A percentile compares a stretch with the other conserved stretches of the same genome.
phyloP scores from a whole-genome alignment of 2,888 invertebrate genomes.

The Piscicola geometra region DNA sequence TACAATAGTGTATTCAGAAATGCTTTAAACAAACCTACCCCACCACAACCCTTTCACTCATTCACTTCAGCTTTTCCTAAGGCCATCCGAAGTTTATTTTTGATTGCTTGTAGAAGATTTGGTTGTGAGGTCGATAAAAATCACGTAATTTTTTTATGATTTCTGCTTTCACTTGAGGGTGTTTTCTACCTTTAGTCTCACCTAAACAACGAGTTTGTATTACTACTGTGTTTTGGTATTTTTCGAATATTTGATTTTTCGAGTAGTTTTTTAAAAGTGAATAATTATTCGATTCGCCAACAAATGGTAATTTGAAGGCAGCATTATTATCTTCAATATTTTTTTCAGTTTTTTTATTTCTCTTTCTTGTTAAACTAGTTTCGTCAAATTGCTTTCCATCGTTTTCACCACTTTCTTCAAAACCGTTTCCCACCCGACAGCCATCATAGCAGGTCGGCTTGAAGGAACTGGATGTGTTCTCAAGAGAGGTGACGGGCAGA shows the following conservation, averaged over 20 bases:
- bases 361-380: too few species aligned
- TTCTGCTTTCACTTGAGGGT: slow-evolving; percentile 75
- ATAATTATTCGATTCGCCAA: background rate
- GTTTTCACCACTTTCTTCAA: too few species aligned
- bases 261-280: background rate
- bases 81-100: slow-evolving; percentile 84
- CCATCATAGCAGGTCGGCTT: too few species aligned
- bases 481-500: slow-evolving; percentile 44
- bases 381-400: too few species aligned
- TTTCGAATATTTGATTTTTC: background rate
- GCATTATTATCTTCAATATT: too few species aligned
- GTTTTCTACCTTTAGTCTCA: slow-evolving; percentile 78
- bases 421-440: too few species aligned
- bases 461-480: too few species aligned
- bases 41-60: too few species aligned
- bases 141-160: slow-evolving; percentile 52
- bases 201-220: slow-evolving; percentile 67
- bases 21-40: too few species aligned
- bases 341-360: too few species aligned
- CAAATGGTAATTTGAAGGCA: background rate
- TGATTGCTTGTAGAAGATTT: slow-evolving; percentile 68
- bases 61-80: too few species aligned
- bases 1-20: too few species aligned
- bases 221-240: slow-evolving; percentile 2
- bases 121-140: slow-evolving; percentile 50